Base-by-base conservation (phyloP, 2,113 vertebrate species). In the Monopterus albus region DNA sequence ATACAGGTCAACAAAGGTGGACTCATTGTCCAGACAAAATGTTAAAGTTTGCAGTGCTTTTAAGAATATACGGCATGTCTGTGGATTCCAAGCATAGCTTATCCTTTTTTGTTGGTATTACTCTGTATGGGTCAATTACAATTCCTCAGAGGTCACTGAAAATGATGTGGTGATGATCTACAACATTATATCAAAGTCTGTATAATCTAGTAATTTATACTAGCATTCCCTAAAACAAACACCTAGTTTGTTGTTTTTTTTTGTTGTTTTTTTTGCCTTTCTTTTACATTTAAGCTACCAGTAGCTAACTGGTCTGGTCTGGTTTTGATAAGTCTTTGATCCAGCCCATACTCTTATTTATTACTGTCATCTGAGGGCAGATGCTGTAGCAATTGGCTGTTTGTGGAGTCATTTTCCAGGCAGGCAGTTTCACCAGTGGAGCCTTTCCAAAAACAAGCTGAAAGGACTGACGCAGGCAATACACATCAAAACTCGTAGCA, bases 1-100 rank as follows among this genome's bases (percentile, higher is more conserved):
- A 94, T 94, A 87, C 91, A 88, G 93, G 93, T 94, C 91, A 85
- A 66, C 84, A 85, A 91, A 91, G 83, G 92, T 94, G 87, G 79
- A 91, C 83, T 91, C 87, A 81, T 56, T 77, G 79, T 78, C 7
- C 42, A n/a, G n/a, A n/a, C n/a, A n/a, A n/a, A n/a, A n/a, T n/a
- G n/a, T n/a, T n/a, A n/a, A n/a, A n/a, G n/a, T n/a, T n/a, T n/a
- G n/a, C n/a, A n/a, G n/a, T n/a, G n/a, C n/a, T n/a, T n/a, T n/a
- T n/a, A n/a, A n/a, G n/a, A n/a, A n/a, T n/a, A n/a, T n/a, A n/a
- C n/a, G n/a, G n/a, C n/a, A n/a, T n/a, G n/a, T n/a, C n/a, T n/a
- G n/a, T n/a, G n/a, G n/a, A n/a, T n/a, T n/a, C n/a, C n/a, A n/a
- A n/a, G n/a, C n/a, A n/a, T n/a, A n/a, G n/a, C n/a, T n/a, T n/a